A percentile compares a stretch with the other conserved stretches of the same genome.
Evolutionary conservation across 2,797 vertebrate genomes (phyloP).

Genomic region (Pseudochromis fuscus): DNA sequence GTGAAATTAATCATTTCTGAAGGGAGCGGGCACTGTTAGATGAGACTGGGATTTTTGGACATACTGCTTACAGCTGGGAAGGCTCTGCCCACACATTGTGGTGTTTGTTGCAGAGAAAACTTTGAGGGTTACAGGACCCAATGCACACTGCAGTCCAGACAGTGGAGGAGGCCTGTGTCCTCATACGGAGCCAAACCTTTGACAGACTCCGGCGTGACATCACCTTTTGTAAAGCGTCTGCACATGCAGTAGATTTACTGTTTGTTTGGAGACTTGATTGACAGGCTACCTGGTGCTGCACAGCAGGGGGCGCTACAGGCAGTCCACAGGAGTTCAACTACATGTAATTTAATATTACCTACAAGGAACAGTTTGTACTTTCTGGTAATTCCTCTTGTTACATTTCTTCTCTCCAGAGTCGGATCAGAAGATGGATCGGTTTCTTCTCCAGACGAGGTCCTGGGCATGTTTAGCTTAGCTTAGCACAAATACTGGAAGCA

Average conservation of each 20-base stretch:
- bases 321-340: constrained; percentile 31
- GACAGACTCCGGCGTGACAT: no score
- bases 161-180: neutral
- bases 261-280: neutral
- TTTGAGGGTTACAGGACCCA: no score
- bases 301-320: constrained; percentile 54
- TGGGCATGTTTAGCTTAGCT: constrained; percentile 17
- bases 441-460: neutral
- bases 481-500: constrained; percentile 22
- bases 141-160: neutral
- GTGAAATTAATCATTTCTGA: no score
- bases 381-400: constrained; percentile 28
- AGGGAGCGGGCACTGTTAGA: no score
- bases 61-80: no score
- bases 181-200: neutral
- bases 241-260: neutral
- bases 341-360: neutral
- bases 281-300: constrained; percentile 6
- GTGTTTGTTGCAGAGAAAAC: neutral
- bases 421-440: neutral
- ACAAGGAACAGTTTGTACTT: constrained; percentile 20
- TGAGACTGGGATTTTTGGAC: no score
- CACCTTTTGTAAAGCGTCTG: neutral
- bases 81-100: neutral
- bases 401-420: neutral